A percentile compares a stretch with the other conserved stretches of the same genome.
Evolutionary conservation across 2,797 vertebrate species (phyloP).

Genomic region (Pangasius sanitwongsei): DNA sequence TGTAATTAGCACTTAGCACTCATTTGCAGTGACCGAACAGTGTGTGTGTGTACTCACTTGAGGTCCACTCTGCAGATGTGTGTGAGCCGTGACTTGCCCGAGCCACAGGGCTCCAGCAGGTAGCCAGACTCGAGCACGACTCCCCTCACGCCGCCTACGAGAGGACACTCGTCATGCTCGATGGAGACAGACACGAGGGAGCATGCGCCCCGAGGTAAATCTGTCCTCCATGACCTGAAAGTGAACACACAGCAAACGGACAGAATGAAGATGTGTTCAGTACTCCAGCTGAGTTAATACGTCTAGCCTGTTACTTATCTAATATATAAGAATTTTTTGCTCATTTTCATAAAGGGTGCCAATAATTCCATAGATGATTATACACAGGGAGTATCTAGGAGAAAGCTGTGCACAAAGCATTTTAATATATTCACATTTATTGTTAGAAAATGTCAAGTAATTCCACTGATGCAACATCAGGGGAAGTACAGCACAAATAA

Average conservation of each 20-base stretch:
- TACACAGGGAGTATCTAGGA: not conserved
- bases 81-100: slow-evolving; percentile 93
- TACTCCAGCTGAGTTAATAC: not conserved
- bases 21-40: not conserved
- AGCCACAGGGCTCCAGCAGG: slow-evolving; percentile 94
- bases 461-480: not conserved
- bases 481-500: not conserved
- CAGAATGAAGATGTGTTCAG: not conserved
- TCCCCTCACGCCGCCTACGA: slow-evolving; percentile 85
- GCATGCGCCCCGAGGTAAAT: slow-evolving; percentile 92
- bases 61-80: slow-evolving; percentile 93
- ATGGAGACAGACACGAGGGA: slow-evolving; percentile 88
- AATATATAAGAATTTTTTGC: not conserved
- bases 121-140: slow-evolving; percentile 90
- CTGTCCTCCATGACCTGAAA: slow-evolving; percentile 90
- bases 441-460: not conserved
- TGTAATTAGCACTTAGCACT: not conserved
- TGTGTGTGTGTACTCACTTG: slow-evolving; percentile 79
- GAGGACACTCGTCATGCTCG: slow-evolving; percentile 86
- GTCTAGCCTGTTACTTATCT: not conserved
- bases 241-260: not conserved
- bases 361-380: not conserved
- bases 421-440: not conserved
- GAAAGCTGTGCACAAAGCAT: not conserved
- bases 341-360: not conserved